Base-by-base conservation (phyloP, 2,797 vertebrate genomes). In the Enoplosus armatus region DNA sequence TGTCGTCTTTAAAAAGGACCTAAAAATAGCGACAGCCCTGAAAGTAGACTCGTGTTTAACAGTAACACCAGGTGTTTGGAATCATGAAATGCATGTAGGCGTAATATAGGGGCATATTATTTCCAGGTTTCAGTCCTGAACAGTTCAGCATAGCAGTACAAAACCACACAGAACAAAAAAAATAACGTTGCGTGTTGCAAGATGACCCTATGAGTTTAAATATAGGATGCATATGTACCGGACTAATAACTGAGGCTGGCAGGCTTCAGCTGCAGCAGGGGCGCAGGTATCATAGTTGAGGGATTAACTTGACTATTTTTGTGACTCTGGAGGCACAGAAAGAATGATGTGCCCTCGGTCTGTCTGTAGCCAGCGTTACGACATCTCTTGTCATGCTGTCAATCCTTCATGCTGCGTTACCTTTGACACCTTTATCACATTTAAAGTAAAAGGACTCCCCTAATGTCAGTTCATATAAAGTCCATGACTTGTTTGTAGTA, bases 291-390 rank as follows among this genome's bases (percentile, higher is more conserved):
- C 86, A 84, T 50, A 76, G 86, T 62, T 6, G n/a, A 68, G 79
- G 93, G 93, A 95, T 95, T 94, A 95, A 71, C 47, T 77, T 6
- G 47, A 72, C 69, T 96, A 95, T 95, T 95, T 95, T 80, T 74
- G 89, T 82, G 77, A 75, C 82, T 66, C 63, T 79, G 82, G 80
- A 90, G 80, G 63, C 82, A 77, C 79, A 83, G 72, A 79, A 82
- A 84, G 91, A 94, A 91, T 91, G 89, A 82, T 75, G 67, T 79
- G 72, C 33, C 72, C 86, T 78, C 62, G 16, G 62, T 72, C 71
- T 80, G 79, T 87, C 82, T 77, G 73, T 61, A 65, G 76, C 39
- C 50, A 48, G 51, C 29, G 31, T 60, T 54, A 45, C 59, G 29
- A 78, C 61, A 54, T 41, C 41, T 64, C 55, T n/a, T 56, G 61